These are phyloP conservation scores for Nebria salina DNA, from an alignment of 2,888 invertebrate genomes.

Conservation along the genomic window DNA sequence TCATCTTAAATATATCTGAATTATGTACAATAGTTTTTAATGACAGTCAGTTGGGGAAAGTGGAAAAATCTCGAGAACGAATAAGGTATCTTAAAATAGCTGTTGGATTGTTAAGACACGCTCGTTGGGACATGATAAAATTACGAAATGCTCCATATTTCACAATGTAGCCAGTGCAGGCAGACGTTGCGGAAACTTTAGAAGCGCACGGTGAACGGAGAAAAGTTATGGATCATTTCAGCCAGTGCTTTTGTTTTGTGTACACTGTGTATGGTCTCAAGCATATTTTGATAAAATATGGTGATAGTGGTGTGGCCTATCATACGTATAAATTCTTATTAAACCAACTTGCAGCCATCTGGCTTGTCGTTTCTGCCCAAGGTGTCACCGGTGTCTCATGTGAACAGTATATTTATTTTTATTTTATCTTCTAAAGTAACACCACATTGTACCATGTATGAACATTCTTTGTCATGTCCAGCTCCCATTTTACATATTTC, in stretches of 20 bases:
- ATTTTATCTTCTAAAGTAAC: background rate
- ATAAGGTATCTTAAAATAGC: background rate
- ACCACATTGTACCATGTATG: background rate
- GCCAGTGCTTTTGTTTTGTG: conserved; percentile 3
- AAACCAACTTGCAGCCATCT: background rate
- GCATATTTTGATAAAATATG: conserved; percentile 35
- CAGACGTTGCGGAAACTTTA: conserved; percentile 2
- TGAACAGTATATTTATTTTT: conserved; percentile 8
- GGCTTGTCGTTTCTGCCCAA: background rate
- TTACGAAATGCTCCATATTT: conserved; percentile 22
- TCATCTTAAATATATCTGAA: too few relatives aligned
- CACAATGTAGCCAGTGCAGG: conserved; percentile 14
- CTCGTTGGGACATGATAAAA: conserved; percentile 24
- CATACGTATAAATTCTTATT: conserved; percentile 28
- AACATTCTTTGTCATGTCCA: too few relatives aligned
- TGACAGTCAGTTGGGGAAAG: too few relatives aligned
- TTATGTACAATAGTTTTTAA: too few relatives aligned
- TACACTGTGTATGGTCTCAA: background rate
- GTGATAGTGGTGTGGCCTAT: conserved; percentile 20
- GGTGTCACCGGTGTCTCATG: background rate
- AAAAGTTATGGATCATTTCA: conserved; percentile 9
- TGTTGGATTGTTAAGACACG: conserved; percentile 2
- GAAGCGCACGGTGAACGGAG: background rate
- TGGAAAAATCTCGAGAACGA: too few relatives aligned
- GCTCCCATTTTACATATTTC: too few relatives aligned